These are phyloP conservation scores for Ictalurus furcatus DNA, from an alignment of 2,113 vertebrate species.

Conservation along the genomic window DNA sequence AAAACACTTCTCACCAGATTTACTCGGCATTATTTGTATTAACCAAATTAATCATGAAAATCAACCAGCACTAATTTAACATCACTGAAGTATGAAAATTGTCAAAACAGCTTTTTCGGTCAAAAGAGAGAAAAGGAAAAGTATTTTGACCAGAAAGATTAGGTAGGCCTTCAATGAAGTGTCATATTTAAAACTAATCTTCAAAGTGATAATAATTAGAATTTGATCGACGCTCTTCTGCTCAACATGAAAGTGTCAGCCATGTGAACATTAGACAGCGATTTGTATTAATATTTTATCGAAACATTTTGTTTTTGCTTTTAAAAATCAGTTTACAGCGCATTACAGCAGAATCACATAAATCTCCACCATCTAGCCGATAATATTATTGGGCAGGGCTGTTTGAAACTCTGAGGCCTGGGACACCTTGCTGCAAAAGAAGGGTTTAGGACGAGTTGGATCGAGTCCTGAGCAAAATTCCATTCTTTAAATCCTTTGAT, in stretches of 20 bases:
- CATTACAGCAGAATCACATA: not conserved
- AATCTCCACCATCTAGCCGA: not conserved
- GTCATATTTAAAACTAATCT: not conserved
- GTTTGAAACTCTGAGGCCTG: not conserved
- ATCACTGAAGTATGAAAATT: too few species aligned
- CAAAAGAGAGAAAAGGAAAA: too few species aligned
- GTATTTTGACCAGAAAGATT: too few species aligned
- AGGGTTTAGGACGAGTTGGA: conserved; percentile 28
- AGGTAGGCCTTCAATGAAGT: not conserved
- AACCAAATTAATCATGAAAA: too few species aligned
- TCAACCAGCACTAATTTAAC: too few species aligned
- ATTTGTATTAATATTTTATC: not conserved
- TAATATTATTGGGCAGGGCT: not conserved
- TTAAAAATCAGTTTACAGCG: not conserved
- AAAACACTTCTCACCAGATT: too few species aligned
- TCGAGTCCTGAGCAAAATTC: conserved; percentile 38
- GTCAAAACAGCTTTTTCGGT: too few species aligned
- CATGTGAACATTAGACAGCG: not conserved
- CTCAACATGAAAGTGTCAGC: not conserved
- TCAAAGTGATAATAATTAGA: not conserved
- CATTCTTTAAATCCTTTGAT: conserved; percentile 32
- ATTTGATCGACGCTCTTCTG: not conserved
- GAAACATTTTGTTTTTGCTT: not conserved
- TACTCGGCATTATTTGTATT: too few species aligned
- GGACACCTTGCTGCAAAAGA: not conserved